phyloP scores from a whole-genome alignment of 64 coral and sea anemone species.

The Anthopleura sola region DNA sequence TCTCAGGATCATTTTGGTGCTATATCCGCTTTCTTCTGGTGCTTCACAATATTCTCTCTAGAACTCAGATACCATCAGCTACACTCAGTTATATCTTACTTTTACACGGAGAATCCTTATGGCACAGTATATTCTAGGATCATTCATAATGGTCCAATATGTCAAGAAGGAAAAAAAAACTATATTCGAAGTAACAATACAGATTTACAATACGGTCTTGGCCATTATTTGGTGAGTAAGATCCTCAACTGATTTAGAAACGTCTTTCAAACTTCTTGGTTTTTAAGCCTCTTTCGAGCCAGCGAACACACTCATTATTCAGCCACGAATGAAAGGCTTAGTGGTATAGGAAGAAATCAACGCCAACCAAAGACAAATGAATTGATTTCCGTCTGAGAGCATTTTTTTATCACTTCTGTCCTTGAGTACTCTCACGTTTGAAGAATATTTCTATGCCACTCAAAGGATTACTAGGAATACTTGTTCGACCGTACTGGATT shows the following conservation, averaged over 20 bases:
- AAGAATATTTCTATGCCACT: background rate
- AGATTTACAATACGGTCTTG: background rate
- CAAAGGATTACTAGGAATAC: background rate
- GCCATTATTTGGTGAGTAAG: no score
- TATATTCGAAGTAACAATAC: background rate
- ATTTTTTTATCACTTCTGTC: background rate
- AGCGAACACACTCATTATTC: background rate
- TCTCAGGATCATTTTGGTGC: no score
- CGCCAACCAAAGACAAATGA: background rate
- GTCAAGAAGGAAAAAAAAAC: background rate
- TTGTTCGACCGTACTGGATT: background rate
- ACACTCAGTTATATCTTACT: no score
- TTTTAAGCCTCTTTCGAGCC: background rate
- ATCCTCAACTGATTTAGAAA: no score
- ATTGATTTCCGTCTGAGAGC: background rate
- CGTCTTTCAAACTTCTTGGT: no score
- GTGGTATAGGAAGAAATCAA: background rate
- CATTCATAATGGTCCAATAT: background rate
- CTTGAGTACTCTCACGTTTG: background rate
- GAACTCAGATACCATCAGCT: no score
- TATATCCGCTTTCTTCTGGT: no score
- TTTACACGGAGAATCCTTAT: no score
- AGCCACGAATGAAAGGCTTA: background rate
- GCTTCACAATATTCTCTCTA: no score
- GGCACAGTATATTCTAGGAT: no score